These are phyloP conservation scores for Exaiptasia diaphana DNA, from an alignment of 64 coral and sea anemone species.

Conservation along the genomic window DNA sequence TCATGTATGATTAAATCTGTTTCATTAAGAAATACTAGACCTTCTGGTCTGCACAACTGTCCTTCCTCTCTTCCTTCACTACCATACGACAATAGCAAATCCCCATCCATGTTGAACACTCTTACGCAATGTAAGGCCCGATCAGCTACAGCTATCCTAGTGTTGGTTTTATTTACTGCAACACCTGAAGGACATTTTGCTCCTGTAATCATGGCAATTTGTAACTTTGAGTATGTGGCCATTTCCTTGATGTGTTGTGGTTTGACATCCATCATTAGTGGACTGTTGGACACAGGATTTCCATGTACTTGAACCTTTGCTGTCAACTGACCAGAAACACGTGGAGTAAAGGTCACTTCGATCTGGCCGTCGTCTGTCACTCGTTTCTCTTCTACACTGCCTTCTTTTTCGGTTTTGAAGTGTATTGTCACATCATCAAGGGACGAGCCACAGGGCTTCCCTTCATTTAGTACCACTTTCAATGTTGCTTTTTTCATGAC, in stretches of 20 bases:
- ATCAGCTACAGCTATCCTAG: not conserved
- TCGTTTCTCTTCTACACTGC: not conserved
- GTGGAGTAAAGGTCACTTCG: not conserved
- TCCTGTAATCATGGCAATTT: not conserved
- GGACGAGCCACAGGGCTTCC: not conserved
- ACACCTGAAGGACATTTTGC: not conserved
- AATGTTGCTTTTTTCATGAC: not conserved
- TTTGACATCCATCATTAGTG: not conserved
- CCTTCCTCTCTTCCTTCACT: not conserved
- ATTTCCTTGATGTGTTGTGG: not conserved
- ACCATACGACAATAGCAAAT: not conserved
- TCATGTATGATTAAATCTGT: not conserved
- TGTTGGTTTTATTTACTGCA: not conserved
- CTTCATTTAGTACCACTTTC: not conserved
- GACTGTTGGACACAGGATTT: not conserved
- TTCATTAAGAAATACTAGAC: not conserved
- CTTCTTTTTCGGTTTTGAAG: not conserved
- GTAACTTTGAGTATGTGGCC: not conserved
- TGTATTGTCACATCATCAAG: not conserved
- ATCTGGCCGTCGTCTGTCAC: not conserved
- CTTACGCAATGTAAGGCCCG: not conserved
- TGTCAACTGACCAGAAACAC: not conserved
- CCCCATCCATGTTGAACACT: not conserved
- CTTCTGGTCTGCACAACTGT: not conserved
- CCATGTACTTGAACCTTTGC: constrained; percentile 13